phyloP scores from a whole-genome alignment of 2,113 vertebrate species.

The Dipodomys merriami region DNA sequence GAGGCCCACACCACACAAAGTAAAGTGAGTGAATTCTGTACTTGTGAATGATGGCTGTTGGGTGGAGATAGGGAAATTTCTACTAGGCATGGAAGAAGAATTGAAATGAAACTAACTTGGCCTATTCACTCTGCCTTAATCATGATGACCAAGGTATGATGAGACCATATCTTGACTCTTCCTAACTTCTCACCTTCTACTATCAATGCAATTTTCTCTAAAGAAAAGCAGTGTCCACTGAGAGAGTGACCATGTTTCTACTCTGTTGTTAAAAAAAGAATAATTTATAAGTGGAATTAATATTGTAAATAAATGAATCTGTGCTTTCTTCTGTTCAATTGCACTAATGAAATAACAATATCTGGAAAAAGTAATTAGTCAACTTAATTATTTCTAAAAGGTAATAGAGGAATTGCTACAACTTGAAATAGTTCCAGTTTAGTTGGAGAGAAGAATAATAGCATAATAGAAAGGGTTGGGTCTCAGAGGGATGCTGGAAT shows the following conservation, averaged over 20 bases:
- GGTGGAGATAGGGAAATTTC: background rate
- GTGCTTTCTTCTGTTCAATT: slow-evolving; percentile 19
- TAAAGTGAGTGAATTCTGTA: background rate
- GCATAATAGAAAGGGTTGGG: background rate
- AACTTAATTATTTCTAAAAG: slow-evolving; percentile 53
- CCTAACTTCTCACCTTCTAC: background rate
- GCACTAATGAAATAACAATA: slow-evolving; percentile 20
- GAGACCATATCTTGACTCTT: background rate
- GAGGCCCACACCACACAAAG: too few relatives aligned
- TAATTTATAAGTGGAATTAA: slow-evolving; percentile 50
- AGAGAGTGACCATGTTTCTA: background rate
- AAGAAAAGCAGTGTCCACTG: background rate
- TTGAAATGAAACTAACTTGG: background rate
- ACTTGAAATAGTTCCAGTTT: background rate
- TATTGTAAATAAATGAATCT: background rate
- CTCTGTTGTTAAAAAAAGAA: background rate
- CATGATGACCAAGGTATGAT: background rate
- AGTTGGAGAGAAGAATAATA: background rate
- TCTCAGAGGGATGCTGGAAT: background rate
- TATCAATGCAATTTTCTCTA: background rate
- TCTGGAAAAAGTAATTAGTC: slow-evolving; percentile 46
- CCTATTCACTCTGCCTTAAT: background rate
- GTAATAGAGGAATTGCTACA: background rate
- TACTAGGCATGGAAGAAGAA: background rate
- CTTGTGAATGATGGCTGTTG: background rate